These are phyloP conservation scores for Panurus biarmicus DNA, from an alignment of 2,113 vertebrate genomes.

Conservation along the genomic window DNA sequence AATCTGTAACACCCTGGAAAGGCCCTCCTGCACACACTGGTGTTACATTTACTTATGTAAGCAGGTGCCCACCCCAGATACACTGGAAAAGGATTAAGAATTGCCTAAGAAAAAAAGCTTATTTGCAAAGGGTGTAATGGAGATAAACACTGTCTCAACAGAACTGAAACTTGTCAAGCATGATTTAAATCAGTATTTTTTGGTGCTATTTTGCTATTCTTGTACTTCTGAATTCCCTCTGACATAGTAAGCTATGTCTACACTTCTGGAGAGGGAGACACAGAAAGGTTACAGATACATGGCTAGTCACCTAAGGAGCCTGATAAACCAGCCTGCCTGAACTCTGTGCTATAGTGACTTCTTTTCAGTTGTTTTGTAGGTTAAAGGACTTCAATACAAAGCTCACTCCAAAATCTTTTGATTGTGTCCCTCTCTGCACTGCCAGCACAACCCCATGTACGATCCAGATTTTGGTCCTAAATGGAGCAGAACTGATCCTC, in stretches of 20 bases:
- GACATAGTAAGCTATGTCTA: background rate
- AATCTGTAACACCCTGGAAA: background rate
- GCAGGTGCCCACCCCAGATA: background rate
- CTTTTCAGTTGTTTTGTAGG: background rate
- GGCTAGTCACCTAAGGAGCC: background rate
- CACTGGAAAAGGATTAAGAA: background rate
- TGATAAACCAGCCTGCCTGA: background rate
- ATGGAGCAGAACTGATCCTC: background rate
- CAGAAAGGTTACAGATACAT: background rate
- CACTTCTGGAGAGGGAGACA: background rate
- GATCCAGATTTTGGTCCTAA: background rate
- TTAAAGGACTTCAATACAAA: background rate
- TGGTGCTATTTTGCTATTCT: background rate
- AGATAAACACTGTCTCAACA: background rate
- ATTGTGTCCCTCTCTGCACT: background rate
- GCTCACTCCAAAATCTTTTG: background rate
- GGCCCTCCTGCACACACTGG: background rate
- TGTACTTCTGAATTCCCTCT: background rate
- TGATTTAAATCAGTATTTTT: background rate
- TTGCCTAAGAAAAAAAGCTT: background rate
- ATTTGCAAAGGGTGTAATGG: background rate
- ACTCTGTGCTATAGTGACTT: background rate
- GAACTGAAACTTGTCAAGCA: background rate
- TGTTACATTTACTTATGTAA: background rate
- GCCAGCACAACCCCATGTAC: rapidly evolving